Evolutionary conservation across 2,113 vertebrate genomes (phyloP).

Genomic region (Tretioscincus oriximinensis): DNA sequence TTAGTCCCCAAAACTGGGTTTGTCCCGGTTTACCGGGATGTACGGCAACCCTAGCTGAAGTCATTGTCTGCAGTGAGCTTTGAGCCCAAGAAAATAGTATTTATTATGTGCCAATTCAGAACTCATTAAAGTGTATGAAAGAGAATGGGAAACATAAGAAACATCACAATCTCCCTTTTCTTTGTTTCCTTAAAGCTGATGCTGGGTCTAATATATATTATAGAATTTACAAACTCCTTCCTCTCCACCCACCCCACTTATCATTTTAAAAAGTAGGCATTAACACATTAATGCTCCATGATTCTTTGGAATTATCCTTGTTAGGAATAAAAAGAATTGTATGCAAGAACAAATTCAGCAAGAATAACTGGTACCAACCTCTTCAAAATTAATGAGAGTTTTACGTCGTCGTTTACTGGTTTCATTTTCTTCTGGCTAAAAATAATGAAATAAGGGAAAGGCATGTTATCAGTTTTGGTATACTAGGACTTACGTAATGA

Average conservation of each 20-base stretch:
- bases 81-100: too few relatives aligned
- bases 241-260: neutral
- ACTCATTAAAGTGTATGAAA: too few relatives aligned
- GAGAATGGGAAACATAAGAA: too few relatives aligned
- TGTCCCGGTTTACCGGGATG: too few relatives aligned
- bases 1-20: too few relatives aligned
- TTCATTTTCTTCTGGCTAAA: constrained; percentile 83
- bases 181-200: too few relatives aligned
- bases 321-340: neutral
- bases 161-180: too few relatives aligned
- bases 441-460: constrained; percentile 38
- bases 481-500: neutral
- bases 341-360: neutral
- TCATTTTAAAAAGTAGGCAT: neutral
- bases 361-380: constrained; percentile 76
- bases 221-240: neutral
- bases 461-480: neutral
- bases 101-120: too few relatives aligned
- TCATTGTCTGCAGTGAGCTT: too few relatives aligned
- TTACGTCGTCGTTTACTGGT: constrained; percentile 88
- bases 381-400: constrained; percentile 77
- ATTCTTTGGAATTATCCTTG: neutral
- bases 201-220: neutral
- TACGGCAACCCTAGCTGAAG: too few relatives aligned
- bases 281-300: too few relatives aligned